These are phyloP conservation scores for Macrotrachela quadricornifera DNA, from an alignment of 1,140 invertebrate genomes.

Conservation along the genomic window DNA sequence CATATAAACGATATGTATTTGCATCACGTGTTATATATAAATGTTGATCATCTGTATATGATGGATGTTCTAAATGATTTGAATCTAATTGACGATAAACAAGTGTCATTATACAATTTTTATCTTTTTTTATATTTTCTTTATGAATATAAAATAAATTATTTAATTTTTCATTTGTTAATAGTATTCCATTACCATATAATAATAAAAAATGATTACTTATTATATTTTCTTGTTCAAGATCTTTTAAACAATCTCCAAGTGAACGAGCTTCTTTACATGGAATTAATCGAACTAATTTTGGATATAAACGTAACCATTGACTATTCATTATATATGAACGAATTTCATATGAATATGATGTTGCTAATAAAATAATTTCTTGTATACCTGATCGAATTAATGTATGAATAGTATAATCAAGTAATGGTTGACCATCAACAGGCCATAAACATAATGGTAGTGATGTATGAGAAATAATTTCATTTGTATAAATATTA, in stretches of 20 bases:
- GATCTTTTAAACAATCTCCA: conserved; percentile 72
- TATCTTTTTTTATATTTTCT: conserved; percentile 48
- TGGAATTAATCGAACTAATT: neutral
- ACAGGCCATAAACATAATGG: too few relatives aligned
- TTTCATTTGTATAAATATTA: too few relatives aligned
- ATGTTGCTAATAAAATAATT: conserved; percentile 2
- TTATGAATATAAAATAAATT: conserved; percentile 27
- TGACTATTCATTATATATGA: neutral
- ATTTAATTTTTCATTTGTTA: conserved; percentile 39
- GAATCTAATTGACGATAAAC: conserved; percentile 28
- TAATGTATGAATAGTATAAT: conserved; percentile 12
- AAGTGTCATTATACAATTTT: conserved; percentile 64
- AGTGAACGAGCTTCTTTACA: neutral
- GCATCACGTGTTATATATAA: too few relatives aligned
- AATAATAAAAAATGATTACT: conserved; percentile 65
- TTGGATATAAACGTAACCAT: neutral
- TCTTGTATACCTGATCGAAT: conserved; percentile 11
- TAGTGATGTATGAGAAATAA: too few relatives aligned
- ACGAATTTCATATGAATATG: neutral
- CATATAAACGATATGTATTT: too few relatives aligned
- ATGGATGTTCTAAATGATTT: too few relatives aligned
- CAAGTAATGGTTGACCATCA: conserved; percentile 10
- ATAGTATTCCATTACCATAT: conserved; percentile 45
- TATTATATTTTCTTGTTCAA: conserved; percentile 63
- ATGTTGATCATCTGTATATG: too few relatives aligned